Percentiles rank a stretch among this genome's conserved stretches.
These are phyloP conservation scores for Polyommatus iphigenia DNA, from an alignment of 2,888 invertebrate species.

Conservation along the genomic window DNA sequence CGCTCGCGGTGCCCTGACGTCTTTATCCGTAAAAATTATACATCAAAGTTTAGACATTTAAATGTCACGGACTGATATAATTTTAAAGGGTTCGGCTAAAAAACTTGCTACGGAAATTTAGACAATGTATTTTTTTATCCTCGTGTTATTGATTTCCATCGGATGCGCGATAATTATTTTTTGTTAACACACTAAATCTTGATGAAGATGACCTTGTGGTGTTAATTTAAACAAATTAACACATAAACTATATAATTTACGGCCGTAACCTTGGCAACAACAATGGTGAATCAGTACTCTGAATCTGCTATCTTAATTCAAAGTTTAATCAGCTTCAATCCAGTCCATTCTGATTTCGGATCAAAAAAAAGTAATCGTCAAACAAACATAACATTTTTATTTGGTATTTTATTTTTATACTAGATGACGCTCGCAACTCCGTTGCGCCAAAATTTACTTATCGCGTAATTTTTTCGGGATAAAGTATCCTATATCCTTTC, in stretches of 20 bases:
- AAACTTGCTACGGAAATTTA: background rate
- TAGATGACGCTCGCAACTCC: too few relatives aligned
- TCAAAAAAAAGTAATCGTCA: too few relatives aligned
- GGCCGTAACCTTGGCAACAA: conserved; percentile 16
- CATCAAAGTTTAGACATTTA: background rate
- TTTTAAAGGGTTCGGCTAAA: background rate
- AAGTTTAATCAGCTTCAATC: background rate
- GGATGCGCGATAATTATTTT: conserved; percentile 9
- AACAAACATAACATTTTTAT: too few relatives aligned
- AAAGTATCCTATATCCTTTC: too few relatives aligned
- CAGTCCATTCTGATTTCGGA: background rate
- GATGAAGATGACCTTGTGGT: conserved; percentile 3
- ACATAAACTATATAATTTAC: conserved; percentile 13
- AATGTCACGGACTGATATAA: background rate
- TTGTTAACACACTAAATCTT: background rate
- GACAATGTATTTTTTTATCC: background rate
- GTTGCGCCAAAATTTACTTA: too few relatives aligned
- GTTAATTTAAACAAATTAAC: conserved; percentile 17
- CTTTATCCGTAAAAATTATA: background rate
- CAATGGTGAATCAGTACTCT: background rate
- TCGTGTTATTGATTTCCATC: background rate
- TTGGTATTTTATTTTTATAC: too few relatives aligned
- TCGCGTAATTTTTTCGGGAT: too few relatives aligned
- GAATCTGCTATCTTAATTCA: background rate
- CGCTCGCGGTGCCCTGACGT: too few relatives aligned